These are phyloP conservation scores for Mus spicilegus DNA, from an alignment of 2,113 vertebrate genomes.

Conservation along the genomic window DNA sequence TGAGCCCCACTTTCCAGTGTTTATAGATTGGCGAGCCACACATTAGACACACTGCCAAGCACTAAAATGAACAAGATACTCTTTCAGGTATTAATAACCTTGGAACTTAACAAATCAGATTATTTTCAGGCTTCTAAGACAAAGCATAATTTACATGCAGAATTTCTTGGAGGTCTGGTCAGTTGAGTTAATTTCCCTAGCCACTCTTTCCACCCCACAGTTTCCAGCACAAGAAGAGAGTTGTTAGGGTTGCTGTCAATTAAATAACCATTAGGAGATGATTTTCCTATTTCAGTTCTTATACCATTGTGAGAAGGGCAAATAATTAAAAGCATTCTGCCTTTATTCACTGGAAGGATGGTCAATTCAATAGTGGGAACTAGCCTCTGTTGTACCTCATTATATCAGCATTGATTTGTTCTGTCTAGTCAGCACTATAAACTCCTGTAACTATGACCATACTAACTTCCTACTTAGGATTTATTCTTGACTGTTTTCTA, in stretches of 20 bases:
- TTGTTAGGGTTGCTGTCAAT: neutral
- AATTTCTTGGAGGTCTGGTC: conserved; percentile 10
- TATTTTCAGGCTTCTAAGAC: neutral
- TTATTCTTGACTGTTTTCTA: neutral
- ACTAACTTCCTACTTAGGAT: neutral
- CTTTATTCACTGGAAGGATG: conserved; percentile 28
- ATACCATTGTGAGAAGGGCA: neutral
- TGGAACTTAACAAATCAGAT: neutral
- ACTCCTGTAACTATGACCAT: neutral
- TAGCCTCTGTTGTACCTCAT: neutral
- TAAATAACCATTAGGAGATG: neutral
- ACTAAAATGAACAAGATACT: neutral
- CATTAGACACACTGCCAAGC: neutral
- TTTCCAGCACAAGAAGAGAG: neutral
- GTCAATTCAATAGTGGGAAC: neutral
- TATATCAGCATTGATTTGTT: neutral
- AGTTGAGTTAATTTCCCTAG: neutral
- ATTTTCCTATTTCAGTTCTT: conserved; percentile 26
- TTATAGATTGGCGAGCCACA: neutral
- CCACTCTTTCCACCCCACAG: neutral
- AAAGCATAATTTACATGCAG: neutral
- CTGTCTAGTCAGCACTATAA: neutral
- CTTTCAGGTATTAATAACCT: neutral
- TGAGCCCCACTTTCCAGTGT: neutral
- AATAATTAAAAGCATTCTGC: conserved; percentile 25